Percentiles rank a stretch among this genome's conserved stretches.
phyloP scores from a whole-genome alignment of 2,113 vertebrate species.

The Arizona elegans region DNA sequence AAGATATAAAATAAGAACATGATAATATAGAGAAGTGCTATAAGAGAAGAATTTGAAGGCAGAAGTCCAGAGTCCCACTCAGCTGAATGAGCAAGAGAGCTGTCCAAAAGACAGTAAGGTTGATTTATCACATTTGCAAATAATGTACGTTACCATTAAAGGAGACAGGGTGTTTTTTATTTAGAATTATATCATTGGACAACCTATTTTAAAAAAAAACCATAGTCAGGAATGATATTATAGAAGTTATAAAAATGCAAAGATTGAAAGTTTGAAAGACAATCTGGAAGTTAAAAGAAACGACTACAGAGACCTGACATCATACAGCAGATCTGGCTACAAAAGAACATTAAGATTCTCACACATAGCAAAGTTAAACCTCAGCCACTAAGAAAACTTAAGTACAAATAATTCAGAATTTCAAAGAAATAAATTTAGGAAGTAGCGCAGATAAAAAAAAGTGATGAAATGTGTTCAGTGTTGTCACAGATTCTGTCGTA shows the following conservation, averaged over 20 bases:
- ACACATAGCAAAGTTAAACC: neutral
- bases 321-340: neutral
- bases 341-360: neutral
- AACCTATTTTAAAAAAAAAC: neutral
- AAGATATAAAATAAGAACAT: too few species aligned
- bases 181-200: neutral
- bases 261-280: neutral
- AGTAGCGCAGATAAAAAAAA: neutral
- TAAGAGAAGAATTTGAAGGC: too few species aligned
- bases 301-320: neutral
- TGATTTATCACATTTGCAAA: neutral
- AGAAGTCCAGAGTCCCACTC: too few species aligned
- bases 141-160: neutral
- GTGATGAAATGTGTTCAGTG: neutral
- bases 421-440: neutral
- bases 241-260: neutral
- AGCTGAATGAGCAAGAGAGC: too few species aligned
- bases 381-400: neutral
- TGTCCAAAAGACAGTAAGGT: neutral
- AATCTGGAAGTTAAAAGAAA: neutral
- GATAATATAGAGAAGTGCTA: too few species aligned
- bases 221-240: neutral
- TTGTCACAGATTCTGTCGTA: neutral
- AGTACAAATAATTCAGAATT: neutral
- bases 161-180: too few species aligned